A percentile compares a stretch with the other conserved stretches of the same genome.
phyloP scores from a whole-genome alignment of 2,888 invertebrate species.

The Patella pellucida region DNA sequence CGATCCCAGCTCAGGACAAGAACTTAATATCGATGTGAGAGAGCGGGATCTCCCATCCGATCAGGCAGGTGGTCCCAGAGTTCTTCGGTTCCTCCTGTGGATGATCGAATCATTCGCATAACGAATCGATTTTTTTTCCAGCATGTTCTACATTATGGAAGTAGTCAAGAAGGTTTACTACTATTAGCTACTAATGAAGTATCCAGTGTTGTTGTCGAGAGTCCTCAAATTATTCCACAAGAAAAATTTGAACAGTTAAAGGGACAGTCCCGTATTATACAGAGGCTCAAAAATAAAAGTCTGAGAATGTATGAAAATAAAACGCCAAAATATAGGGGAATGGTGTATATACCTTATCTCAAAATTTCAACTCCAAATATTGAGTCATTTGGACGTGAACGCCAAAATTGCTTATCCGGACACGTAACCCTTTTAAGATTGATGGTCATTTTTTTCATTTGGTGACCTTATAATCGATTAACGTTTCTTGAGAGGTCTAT shows the following conservation, averaged over 20 bases:
- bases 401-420: too few species aligned
- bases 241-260: background rate
- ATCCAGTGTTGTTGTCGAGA: background rate
- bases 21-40: background rate
- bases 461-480: too few species aligned
- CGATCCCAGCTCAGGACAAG: background rate
- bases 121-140: background rate
- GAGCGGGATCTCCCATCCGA: constrained; percentile 1
- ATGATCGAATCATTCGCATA: background rate
- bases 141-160: constrained; percentile 3
- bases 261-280: too few species aligned
- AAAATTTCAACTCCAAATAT: too few species aligned
- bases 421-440: too few species aligned
- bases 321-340: too few species aligned
- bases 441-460: too few species aligned
- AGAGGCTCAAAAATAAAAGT: too few species aligned
- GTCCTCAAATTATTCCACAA: background rate
- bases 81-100: background rate
- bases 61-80: background rate
- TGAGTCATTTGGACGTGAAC: too few species aligned
- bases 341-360: too few species aligned
- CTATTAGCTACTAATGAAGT: background rate
- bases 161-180: constrained; percentile 3
- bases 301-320: too few species aligned
- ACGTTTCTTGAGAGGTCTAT: too few species aligned